Percentiles rank a stretch among this genome's conserved stretches.
These are phyloP conservation scores for Caenorhabditis sp. DNA, from an alignment of 2,888 invertebrate genomes.

Conservation along the genomic window DNA sequence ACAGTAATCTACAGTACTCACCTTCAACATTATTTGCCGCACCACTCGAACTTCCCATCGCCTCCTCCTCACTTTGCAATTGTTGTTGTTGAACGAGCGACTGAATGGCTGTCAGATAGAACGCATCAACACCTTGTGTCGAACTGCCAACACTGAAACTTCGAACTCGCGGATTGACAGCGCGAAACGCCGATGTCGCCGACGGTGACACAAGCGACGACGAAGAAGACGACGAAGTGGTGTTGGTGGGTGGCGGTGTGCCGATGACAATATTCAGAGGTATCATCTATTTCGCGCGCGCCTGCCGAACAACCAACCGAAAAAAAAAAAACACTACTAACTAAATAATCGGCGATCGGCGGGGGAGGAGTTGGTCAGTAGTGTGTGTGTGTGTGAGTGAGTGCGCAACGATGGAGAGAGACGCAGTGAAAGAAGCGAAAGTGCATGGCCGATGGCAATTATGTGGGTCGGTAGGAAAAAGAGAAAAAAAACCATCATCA, in stretches of 20 bases:
- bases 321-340: not conserved
- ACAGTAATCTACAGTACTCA: no score
- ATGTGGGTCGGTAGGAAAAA: not conserved
- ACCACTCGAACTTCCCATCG: no score
- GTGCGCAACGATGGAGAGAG: not conserved
- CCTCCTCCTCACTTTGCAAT: constrained; percentile 16
- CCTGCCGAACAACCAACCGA: not conserved
- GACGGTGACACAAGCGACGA: constrained; percentile 28
- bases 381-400: not conserved
- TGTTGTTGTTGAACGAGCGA: constrained; percentile 26
- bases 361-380: not conserved
- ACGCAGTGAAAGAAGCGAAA: not conserved
- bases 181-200: constrained; percentile 42
- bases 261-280: not conserved
- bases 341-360: not conserved
- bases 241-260: not conserved
- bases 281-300: no score
- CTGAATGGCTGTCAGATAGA: constrained; percentile 34
- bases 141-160: not conserved
- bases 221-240: not conserved
- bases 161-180: constrained; percentile 31
- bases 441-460: not conserved
- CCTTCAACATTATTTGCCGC: no score
- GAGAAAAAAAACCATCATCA: no score
- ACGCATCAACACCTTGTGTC: constrained; percentile 11